Base-by-base conservation (phyloP, 2,797 vertebrate genomes). In the Eptatretus atami region DNA sequence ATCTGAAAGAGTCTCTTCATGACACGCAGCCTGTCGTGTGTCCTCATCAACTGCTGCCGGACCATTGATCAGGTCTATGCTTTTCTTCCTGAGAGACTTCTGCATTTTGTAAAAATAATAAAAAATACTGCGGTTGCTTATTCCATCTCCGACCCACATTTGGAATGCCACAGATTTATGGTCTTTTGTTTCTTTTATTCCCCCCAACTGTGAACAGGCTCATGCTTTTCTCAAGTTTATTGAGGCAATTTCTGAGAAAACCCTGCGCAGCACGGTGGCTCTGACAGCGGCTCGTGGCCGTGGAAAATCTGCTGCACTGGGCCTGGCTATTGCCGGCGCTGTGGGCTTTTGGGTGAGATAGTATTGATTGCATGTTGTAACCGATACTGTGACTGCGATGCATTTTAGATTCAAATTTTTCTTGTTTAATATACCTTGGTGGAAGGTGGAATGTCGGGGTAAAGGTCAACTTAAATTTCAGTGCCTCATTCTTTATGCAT, bases 161-260 rank as follows among this genome's bases (percentile, higher is more conserved):
- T 44, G 4, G 31, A 44, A 1, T 44, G 31, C 31, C 31, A 44
- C 31, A 44, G 31, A 44, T 44, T 44, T 44, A 44, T 44, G 31
- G 31, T 44, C 31, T 8, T 44, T 44, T 44, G 31, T 44, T 44
- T 44, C n/a, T n/a, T n/a, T n/a, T n/a, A n/a, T n/a, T n/a, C n/a
- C n/a, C n/a, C n/a, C 5, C 63, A 24, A 6, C 15, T 11, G n/a
- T 60, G 54, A 64, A 52, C 63, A 98, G 86, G 86, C 90, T 52
- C 94, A 83, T 72, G 87, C 80, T 0, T 77, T 95, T 71, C 70
- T 98, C 12, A 98, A 94, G 68, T 96, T 96, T 63, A 86, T 94
- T 0, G 92, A 98, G 66, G 90, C 84, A 1, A 83, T 92, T 70
- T 96, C 90, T 0, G 92, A 98, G 74, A 98, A 98, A 77, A 96